Base-by-base conservation (phyloP, 2,888 invertebrate species). In the Altica lythri region DNA sequence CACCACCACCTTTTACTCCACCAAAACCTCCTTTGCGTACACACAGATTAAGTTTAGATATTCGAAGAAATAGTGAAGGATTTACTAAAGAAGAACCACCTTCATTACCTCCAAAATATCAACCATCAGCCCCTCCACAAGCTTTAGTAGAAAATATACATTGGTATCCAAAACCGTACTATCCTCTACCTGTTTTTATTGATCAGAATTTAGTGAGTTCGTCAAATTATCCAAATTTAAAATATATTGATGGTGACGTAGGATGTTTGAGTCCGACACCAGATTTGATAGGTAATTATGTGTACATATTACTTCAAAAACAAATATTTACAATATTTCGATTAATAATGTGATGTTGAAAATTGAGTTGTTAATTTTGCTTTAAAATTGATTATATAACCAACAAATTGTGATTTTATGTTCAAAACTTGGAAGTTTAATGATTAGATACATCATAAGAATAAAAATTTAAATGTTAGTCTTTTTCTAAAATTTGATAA, bases 61-160 rank as follows among this genome's bases (percentile, higher is more conserved):
- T 47, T 1, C 56, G 34, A 27, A 42, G 55, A 13, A 34, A 42
- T 8, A 35, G 37, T 22, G 43, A 51, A 16, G 13, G 5, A 14
- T 14, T 30, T 6, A 27, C 48, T 29, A 17, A 55, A 5, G 37
- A 40, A 13, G 60, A 59, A 8, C 56, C 63, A 2, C 66, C 69
- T 12, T 63, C 66, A 14, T 32, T 69, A 27, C 68, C 69, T 16
- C 71, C 71, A 10, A 63, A 69, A 35, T 64, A 69, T 45, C 63
- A 63, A 51, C 75, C 72, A 2, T 73, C 74, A n/a, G 75, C 75
- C 6, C 75, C 75, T 6, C 75, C 74, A 1, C 70, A 68, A 47
- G 71, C 72, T 53, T 49, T 67, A 19, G 55, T 63, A 9, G 62
- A 64, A 30, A 55, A 62, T 40, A 40, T 57, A 19, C 54, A 53